These are phyloP conservation scores for Neofelis nebulosa DNA, from an alignment of 2,113 vertebrate genomes.

Conservation along the genomic window DNA sequence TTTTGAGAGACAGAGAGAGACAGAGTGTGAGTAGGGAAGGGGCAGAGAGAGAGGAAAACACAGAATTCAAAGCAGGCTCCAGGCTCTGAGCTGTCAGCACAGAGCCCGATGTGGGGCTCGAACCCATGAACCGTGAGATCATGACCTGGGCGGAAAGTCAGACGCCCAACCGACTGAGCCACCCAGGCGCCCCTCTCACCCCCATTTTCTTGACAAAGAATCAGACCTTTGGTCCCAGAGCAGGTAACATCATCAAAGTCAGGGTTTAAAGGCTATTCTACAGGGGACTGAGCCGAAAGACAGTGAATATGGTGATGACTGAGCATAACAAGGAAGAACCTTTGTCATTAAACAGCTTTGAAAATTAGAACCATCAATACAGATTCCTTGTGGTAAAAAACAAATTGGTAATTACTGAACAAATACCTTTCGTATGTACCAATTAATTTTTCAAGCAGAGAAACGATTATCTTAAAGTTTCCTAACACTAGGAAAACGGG, in stretches of 20 bases:
- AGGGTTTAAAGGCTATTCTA: not conserved
- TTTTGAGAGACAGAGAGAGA: too few species aligned
- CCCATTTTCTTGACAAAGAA: not conserved
- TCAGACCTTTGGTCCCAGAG: not conserved
- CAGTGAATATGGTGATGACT: too few species aligned
- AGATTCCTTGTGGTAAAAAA: not conserved
- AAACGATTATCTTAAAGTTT: not conserved
- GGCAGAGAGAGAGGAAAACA: too few species aligned
- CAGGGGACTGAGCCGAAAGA: not conserved
- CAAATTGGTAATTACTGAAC: not conserved
- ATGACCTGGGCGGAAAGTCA: too few species aligned
- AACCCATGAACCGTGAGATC: too few species aligned
- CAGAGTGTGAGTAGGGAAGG: too few species aligned
- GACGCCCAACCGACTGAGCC: too few species aligned
- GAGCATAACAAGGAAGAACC: not conserved
- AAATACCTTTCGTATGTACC: not conserved
- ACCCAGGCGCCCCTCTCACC: not conserved
- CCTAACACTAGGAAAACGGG: not conserved
- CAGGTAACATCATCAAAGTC: not conserved
- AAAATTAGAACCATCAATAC: not conserved
- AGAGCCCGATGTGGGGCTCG: too few species aligned
- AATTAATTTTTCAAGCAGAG: not conserved
- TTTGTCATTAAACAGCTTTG: not conserved
- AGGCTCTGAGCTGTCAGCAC: too few species aligned
- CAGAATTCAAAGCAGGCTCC: too few species aligned